Evolutionary conservation across 2,888 invertebrate species (phyloP), one percentile per base, ranked within the genome.

Genomic region (Sialis lutaria): DNA sequence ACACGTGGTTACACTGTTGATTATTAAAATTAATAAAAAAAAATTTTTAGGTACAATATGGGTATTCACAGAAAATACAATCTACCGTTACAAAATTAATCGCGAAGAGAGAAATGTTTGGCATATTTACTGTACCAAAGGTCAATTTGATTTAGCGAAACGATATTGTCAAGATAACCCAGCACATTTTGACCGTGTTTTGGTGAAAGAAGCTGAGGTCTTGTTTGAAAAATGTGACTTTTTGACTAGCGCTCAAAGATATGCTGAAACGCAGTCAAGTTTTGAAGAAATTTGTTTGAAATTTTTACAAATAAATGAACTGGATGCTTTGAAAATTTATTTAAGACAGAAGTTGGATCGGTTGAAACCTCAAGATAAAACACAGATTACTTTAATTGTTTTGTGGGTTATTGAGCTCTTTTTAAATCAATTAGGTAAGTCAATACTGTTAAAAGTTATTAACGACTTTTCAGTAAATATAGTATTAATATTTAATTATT

Each of bases 251-350:
- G 97, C 97, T 0, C 72, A 79, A 55, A 77, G 86, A 53, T 96
- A 84, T 62, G 91, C 96, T 0, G 82, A 90, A 56, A 92, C 95
- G 0, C 80, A 85, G 55, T 83, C 85, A 40, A 86, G 92, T 13
- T 96, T 98, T 61, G 97, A 97, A 67, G 90, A 90, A 55, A 80
- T 96, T 35, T 88, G 93, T 47, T 69, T 97, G 8, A 93, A 92
- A 60, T 95, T 96, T 62, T 68, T 93, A 12, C 78, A 85, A 61
- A 72, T 79, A 0, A 76, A 83, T 48, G 75, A 92, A 59, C 82
- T 85, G 49, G 82, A 83, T 53, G 89, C 96, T 0, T 66, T 98
- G 44, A 89, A 92, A 66, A 77, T 82, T 8, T 95, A 90, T 60
- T 69, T 97, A n/a, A 73, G 76, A 47, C 82, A 77, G 63, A 89